These are phyloP conservation scores for Microplitis demolitor DNA, from an alignment of 1,140 invertebrate species.

Conservation along the genomic window DNA sequence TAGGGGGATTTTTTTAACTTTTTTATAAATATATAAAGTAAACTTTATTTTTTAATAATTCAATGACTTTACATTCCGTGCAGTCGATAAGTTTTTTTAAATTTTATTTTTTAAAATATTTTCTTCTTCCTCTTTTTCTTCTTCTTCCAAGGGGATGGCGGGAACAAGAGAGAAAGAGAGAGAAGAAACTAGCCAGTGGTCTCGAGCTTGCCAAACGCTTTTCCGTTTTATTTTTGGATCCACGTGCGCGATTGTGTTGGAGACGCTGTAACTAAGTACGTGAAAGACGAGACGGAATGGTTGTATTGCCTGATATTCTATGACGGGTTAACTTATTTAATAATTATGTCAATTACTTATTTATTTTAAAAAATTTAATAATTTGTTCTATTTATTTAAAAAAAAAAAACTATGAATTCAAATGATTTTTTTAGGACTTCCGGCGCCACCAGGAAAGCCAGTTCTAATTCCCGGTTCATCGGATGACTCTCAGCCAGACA, in stretches of 20 bases:
- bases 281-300: not conserved
- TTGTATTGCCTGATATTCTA: not conserved
- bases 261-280: conserved; percentile 27
- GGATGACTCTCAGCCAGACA: conserved; percentile 75
- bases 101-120: not conserved
- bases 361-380: not conserved
- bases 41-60: not conserved
- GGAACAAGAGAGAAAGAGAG: not conserved
- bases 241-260: conserved; percentile 52
- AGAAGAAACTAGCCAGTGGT: conserved; percentile 35
- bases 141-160: not conserved
- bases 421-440: conserved; percentile 66
- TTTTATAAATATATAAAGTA: not conserved
- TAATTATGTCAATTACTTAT: not conserved
- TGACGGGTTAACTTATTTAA: not conserved
- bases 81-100: not conserved
- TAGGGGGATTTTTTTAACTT: too few species aligned
- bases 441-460: conserved; percentile 78
- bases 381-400: not conserved
- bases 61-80: not conserved
- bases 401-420: not conserved
- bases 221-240: conserved; percentile 56
- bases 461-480: conserved; percentile 68
- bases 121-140: not conserved
- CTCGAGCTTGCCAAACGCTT: conserved; percentile 47